Percentiles rank a stretch among this genome's conserved stretches.
phyloP scores from a whole-genome alignment of 2,113 vertebrate species.

The Centropristis striata region DNA sequence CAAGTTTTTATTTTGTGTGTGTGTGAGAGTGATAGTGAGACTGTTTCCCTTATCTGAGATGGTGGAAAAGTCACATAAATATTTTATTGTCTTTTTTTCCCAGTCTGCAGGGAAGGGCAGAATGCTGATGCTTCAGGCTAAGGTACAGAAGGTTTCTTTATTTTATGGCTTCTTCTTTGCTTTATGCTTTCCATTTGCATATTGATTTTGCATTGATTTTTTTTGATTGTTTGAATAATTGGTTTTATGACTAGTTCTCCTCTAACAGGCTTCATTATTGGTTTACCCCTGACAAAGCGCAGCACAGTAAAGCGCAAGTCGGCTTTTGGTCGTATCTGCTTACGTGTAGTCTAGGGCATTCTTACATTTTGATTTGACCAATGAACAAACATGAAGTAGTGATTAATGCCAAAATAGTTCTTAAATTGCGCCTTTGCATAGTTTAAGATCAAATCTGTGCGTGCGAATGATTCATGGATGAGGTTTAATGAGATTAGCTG shows the following conservation, averaged over 20 bases:
- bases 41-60: background rate
- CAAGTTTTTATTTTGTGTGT: slow-evolving; percentile 54
- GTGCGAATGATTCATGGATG: too few species aligned
- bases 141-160: slow-evolving; percentile 84
- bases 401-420: too few species aligned
- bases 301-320: too few species aligned
- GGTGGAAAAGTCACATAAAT: slow-evolving; percentile 36
- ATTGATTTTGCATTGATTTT: too few species aligned
- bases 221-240: background rate
- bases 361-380: too few species aligned
- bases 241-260: background rate
- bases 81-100: slow-evolving; percentile 25
- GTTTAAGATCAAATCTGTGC: too few species aligned
- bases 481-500: background rate
- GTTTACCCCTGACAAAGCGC: background rate
- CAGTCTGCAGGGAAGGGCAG: slow-evolving; percentile 91
- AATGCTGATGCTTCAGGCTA: slow-evolving; percentile 93
- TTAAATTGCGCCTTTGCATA: too few species aligned
- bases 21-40: background rate
- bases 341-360: too few species aligned
- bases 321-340: too few species aligned
- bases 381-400: too few species aligned
- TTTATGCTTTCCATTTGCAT: background rate
- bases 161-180: background rate
- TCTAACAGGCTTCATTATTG: background rate